Percentiles rank a stretch among this genome's conserved stretches.
These are phyloP conservation scores for Cataglyphis albicans DNA, from an alignment of 2,888 invertebrate species.

Conservation along the genomic window DNA sequence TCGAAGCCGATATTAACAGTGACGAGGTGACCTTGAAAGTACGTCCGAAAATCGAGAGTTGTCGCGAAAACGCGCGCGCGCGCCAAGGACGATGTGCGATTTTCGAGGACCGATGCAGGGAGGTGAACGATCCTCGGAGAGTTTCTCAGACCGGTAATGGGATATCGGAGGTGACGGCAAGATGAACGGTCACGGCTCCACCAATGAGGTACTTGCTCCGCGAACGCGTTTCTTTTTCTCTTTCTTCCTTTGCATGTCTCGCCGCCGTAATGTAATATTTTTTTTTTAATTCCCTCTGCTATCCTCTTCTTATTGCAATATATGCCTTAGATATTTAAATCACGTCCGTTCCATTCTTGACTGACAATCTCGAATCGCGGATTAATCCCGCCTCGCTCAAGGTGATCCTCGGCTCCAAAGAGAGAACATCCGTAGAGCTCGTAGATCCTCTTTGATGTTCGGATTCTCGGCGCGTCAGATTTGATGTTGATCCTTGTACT, in stretches of 20 bases:
- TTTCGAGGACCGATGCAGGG: slow-evolving; percentile 76
- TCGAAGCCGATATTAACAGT: slow-evolving; percentile 64
- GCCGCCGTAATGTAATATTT: slow-evolving; percentile 42
- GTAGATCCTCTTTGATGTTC: slow-evolving; percentile 42
- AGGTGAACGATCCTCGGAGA: slow-evolving; percentile 78
- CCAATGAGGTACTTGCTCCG: slow-evolving; percentile 81
- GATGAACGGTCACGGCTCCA: slow-evolving; percentile 84
- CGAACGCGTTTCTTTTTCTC: slow-evolving; percentile 68
- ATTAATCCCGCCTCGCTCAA: slow-evolving; percentile 53
- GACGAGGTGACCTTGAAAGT: slow-evolving; percentile 34
- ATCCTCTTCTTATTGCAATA: slow-evolving; percentile 53
- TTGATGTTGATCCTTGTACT: slow-evolving; percentile 49
- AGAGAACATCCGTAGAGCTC: slow-evolving; percentile 37
- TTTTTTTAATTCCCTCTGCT: slow-evolving; percentile 58
- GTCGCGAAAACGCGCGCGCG: slow-evolving; percentile 43
- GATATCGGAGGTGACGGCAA: slow-evolving; percentile 83
- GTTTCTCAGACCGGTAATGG: slow-evolving; percentile 81
- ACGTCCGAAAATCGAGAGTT: slow-evolving; percentile 71
- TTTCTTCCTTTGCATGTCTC: slow-evolving; percentile 41
- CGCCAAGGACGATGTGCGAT: slow-evolving; percentile 72
- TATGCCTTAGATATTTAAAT: slow-evolving; percentile 57
- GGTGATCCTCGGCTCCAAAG: slow-evolving; percentile 51
- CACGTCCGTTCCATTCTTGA: slow-evolving; percentile 43
- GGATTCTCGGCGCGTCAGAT: slow-evolving; percentile 40
- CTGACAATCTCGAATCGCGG: slow-evolving; percentile 50